Percentiles rank a stretch among this genome's conserved stretches.
phyloP scores from a whole-genome alignment of 2,888 invertebrate species.

The Limenitis camilla region DNA sequence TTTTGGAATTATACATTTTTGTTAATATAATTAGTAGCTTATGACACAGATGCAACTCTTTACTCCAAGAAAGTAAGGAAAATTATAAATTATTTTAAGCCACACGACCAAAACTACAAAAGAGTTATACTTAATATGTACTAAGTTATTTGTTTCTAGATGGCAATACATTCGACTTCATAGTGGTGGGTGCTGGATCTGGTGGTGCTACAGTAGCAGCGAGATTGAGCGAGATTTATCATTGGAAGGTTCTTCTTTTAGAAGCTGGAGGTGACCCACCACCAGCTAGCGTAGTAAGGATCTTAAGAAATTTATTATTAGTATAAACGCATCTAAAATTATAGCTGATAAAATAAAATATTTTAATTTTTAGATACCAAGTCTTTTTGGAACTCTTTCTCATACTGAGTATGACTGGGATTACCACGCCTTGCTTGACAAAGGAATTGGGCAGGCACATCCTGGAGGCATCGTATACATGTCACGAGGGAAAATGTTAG shows the following conservation, averaged over 20 bases:
- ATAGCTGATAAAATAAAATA: conserved; percentile 1
- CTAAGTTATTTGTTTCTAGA: conserved; percentile 25
- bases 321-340: neutral
- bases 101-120: no score
- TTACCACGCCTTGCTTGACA: conserved; percentile 30
- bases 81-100: no score
- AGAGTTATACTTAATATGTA: no score
- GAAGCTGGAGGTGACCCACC: conserved; percentile 42
- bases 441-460: conserved; percentile 31
- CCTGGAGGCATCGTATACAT: conserved; percentile 27
- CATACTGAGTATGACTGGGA: conserved; percentile 36
- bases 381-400: conserved; percentile 29
- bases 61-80: no score
- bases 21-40: no score
- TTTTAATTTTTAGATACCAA: conserved; percentile 32
- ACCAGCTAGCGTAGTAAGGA: conserved; percentile 33
- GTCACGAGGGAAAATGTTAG: conserved; percentile 37
- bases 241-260: conserved; percentile 35
- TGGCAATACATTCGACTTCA: conserved; percentile 36
- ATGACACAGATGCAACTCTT: no score
- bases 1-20: no score
- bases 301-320: neutral
- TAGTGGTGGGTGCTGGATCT: conserved; percentile 39
- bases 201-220: conserved; percentile 37
- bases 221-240: conserved; percentile 34